Base-by-base conservation (phyloP, 2,888 invertebrate species). In the Tachina fera region DNA sequence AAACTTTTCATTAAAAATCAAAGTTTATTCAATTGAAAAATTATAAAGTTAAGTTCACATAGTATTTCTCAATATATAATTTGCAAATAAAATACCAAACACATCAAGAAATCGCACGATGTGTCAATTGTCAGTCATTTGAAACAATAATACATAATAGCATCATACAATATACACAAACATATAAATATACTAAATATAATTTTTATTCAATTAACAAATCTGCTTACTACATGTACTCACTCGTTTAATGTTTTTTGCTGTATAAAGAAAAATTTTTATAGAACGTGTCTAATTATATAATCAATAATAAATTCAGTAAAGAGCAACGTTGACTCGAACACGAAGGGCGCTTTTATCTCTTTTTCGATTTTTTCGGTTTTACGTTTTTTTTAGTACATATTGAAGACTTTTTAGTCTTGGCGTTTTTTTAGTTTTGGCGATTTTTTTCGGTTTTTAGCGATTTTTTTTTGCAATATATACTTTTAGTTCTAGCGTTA, bases 51-150 rank as follows among this genome's bases (percentile, higher is more conserved):
- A 67, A 49, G 31, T 22, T 65, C 9, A 67, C 31, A 67, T 67
- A 31, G 31, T 31, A 67, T 67, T 67, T 67, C 67, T 14, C n/a
- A 53, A 80, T 16, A 49, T 4, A 4, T 31, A 31, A 45, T 74
- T 19, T 58, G 45, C 51, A 60, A 68, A 81, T 74, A 81, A 81
- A 81, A 81, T 81, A 74, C 43, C 74, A 74, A 67, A 72, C 72
- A 53, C 9, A 74, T 68, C 51, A 68, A 68, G 16, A 51, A 53
- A 75, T 53, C n/a, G 74, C 81, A 81, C 81, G 81, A 81, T 68
- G 81, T 81, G 67, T 81, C 81, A 81, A 74, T 53, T 68, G 74
- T 81, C 81, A 81, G 60, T 81, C 81, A 81, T 74, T 80, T 74
- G 9, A 67, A 51, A 67, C 41, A 70, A 53, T 31, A 65, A 53